Conservation (phyloP, 2,888 invertebrate species). For the Apodemia zela region DNA sequence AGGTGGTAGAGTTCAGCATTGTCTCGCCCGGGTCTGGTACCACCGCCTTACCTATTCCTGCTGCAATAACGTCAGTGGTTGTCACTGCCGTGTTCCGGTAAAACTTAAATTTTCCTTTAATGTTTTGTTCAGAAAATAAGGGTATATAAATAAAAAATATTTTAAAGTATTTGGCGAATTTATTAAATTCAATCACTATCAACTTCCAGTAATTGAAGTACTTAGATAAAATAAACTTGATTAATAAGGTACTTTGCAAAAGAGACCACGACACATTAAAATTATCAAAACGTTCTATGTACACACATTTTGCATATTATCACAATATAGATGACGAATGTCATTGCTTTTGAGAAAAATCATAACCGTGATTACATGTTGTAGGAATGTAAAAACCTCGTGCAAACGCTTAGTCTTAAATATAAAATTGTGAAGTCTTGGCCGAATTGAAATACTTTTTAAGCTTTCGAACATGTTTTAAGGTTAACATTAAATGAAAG, state of each 20-base stretch:
- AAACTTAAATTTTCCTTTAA: not conserved
- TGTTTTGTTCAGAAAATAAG: not conserved
- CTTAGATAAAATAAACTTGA: conserved; percentile 64
- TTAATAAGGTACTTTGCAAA: conserved; percentile 61
- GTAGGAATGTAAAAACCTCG: conserved; percentile 53
- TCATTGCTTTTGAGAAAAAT: conserved; percentile 29
- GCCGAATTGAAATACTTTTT: not conserved
- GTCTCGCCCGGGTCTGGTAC: too few species aligned
- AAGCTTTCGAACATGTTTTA: not conserved
- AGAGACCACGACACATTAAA: conserved; percentile 50
- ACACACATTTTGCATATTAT: conserved; percentile 49
- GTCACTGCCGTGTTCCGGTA: too few species aligned
- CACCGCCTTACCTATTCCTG: too few species aligned
- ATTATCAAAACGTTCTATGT: conserved; percentile 48
- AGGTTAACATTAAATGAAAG: not conserved
- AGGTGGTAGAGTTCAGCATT: too few species aligned
- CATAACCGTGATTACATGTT: conserved; percentile 21
- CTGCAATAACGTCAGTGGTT: too few species aligned
- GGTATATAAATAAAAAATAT: conserved; percentile 50
- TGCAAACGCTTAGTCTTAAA: conserved; percentile 14
- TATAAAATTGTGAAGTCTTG: not conserved
- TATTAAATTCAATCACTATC: conserved; percentile 78
- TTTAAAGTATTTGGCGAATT: conserved; percentile 65
- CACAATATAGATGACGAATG: conserved; percentile 50
- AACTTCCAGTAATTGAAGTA: conserved; percentile 75